Conservation (phyloP, 1,140 invertebrate genomes). For the Aphelenchoides avenae region DNA sequence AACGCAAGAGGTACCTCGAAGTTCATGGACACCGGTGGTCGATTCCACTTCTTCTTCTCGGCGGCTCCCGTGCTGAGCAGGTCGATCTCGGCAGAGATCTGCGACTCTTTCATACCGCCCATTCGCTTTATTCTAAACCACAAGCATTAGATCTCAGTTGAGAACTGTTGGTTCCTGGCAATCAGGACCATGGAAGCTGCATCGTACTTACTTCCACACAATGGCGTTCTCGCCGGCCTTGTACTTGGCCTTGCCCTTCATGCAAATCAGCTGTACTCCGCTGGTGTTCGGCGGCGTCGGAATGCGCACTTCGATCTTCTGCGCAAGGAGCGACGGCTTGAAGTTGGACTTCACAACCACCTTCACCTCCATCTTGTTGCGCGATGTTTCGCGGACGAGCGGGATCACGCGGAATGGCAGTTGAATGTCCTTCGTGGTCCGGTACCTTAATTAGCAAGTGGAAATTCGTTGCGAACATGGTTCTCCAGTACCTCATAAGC, state of each 20-base stretch:
- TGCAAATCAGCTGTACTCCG: constrained; percentile 94
- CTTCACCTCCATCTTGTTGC: constrained; percentile 99
- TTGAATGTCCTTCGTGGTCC: constrained; percentile 99
- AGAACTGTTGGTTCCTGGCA: constrained; percentile 11
- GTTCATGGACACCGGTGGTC: constrained; percentile 99
- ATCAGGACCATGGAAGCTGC: not conserved
- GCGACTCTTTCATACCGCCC: constrained; percentile 99
- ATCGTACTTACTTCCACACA: constrained; percentile 88
- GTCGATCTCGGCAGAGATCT: constrained; percentile 98
- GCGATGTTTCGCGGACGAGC: constrained; percentile 89
- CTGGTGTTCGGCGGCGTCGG: constrained; percentile 97
- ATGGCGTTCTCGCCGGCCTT: constrained; percentile 99
- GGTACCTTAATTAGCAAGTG: constrained; percentile 68
- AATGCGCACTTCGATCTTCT: constrained; percentile 96
- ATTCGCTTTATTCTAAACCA: constrained; percentile 92
- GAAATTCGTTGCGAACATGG: not conserved
- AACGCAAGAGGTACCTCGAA: constrained; percentile 75
- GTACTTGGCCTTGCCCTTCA: constrained; percentile 99
- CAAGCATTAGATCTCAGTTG: no score
- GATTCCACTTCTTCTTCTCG: constrained; percentile 97
- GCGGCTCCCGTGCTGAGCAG: constrained; percentile 88
- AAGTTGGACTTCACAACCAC: constrained; percentile 99
- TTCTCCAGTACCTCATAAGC: constrained; percentile 82
- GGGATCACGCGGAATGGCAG: constrained; percentile 98
- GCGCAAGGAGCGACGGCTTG: constrained; percentile 91